Base-by-base conservation (phyloP, 2,888 invertebrate species). In the Drymonia ruficornis region DNA sequence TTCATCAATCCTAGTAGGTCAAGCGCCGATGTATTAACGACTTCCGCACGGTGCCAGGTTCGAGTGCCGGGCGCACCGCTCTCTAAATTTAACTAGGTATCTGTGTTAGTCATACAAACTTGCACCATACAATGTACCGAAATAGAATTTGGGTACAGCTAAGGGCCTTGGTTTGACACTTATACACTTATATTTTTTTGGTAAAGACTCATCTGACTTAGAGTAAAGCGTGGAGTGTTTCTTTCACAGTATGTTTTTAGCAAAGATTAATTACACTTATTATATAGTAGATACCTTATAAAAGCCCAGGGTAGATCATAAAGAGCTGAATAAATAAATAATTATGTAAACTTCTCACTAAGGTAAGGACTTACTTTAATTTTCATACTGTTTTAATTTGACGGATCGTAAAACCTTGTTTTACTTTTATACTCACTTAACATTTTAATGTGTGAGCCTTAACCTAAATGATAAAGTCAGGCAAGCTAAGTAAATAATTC, bases 31-130 rank as follows among this genome's bases (percentile, higher is more conserved):
- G 70, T 63, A 72, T 71, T 74, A 79, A 81, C 78, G 76, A 85
- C 83, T 84, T 87, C 86, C 86, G 79, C 78, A 72, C 75, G 59
- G 67, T 72, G 71, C 74, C 74, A 76, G 76, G 73, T 79, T 80
- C 70, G 76, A 78, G 74, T 75, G 69, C 67, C 61, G 52, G 57
- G 40, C 55, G 61, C 60, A 59, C 59, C 47, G 65, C 80, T 82
- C 5, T n/a, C 36, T 45, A 81, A 80, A 83, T 83, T 80, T 86
- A 84, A 81, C 75, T 72, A 60, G 67, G 52, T 61, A 64, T 60
- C 42, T 52, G 60, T 55, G 57, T 61, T 60, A 66, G 55, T 72
- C 72, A 70, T 77, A 71, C 68, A 23, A n/a, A 69, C 68, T 72
- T 71, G 69, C 67, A 65, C 67, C 63, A 61, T 65, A 65, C 53